Percentiles rank a stretch among this genome's conserved stretches.
These are phyloP conservation scores for Zhuqinia jingwanae DNA, from an alignment of 2,888 invertebrate species.

Conservation along the genomic window DNA sequence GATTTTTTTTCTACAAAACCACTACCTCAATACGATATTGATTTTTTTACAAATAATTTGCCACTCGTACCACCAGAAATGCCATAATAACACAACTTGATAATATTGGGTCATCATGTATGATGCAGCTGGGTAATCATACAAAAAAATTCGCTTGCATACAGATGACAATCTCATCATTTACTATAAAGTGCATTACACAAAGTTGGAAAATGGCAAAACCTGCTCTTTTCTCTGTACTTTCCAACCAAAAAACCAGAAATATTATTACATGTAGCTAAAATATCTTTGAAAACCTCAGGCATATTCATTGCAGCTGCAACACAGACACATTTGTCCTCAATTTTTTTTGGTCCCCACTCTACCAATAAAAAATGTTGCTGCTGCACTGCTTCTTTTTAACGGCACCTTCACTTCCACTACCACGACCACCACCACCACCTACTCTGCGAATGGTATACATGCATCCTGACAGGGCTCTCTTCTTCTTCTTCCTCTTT, in stretches of 20 bases:
- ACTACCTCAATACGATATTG: not conserved
- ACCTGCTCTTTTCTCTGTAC: not conserved
- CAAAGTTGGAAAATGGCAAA: not conserved
- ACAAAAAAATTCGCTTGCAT: too few species aligned
- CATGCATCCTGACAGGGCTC: slow-evolving; percentile 62
- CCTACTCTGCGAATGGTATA: not conserved
- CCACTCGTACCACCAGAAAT: not conserved
- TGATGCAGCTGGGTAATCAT: not conserved
- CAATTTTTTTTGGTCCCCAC: slow-evolving; percentile 15
- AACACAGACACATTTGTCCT: not conserved
- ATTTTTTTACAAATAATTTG: not conserved
- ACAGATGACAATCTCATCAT: not conserved
- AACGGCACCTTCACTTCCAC: not conserved
- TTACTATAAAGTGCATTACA: not conserved
- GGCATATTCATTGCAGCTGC: not conserved
- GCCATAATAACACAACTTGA: too few species aligned
- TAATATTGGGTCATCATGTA: too few species aligned
- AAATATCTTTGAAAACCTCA: slow-evolving; percentile 2
- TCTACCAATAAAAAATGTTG: slow-evolving; percentile 26
- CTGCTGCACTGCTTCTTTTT: not conserved
- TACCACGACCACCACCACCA: not conserved
- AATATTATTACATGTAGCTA: not conserved
- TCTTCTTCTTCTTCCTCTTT: not conserved
- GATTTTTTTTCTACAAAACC: too few species aligned
- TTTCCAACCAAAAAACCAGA: not conserved